Conservation (phyloP, 2,888 invertebrate species). For the Drosophila atripex region DNA sequence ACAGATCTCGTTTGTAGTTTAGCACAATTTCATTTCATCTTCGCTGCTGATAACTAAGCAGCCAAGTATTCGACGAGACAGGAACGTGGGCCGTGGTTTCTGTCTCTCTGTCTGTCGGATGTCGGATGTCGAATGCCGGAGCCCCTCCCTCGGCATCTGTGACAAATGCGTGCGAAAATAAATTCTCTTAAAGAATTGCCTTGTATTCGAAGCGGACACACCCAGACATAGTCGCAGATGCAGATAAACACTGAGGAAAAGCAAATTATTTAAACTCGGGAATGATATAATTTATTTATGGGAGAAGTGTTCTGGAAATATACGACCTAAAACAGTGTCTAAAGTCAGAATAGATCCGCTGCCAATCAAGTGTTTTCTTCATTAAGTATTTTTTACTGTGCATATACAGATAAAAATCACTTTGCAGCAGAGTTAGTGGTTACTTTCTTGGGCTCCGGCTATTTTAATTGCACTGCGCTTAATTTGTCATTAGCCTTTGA, state of each 20-base stretch:
- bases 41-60: conserved; percentile 63
- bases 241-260: conserved; percentile 23
- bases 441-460: conserved; percentile 32
- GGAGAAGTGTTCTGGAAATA: neutral
- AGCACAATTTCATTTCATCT: conserved; percentile 77
- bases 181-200: conserved; percentile 50
- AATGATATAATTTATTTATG: neutral
- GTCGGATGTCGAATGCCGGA: conserved; percentile 11
- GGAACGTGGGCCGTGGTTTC: conserved; percentile 42
- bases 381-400: conserved; percentile 4
- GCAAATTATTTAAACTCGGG: neutral
- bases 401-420: conserved; percentile 27
- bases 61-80: conserved; percentile 43
- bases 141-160: conserved; percentile 40
- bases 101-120: conserved; percentile 6
- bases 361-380: neutral
- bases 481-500: conserved; percentile 79
- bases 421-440: conserved; percentile 23
- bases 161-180: conserved; percentile 72
- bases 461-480: conserved; percentile 72
- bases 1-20: conserved; percentile 75
- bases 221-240: conserved; percentile 22
- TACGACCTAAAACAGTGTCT: neutral
- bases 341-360: neutral
- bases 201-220: conserved; percentile 17